Conservation (phyloP, 2,797 vertebrate species). For the Pseudochaenichthys georgianus region DNA sequence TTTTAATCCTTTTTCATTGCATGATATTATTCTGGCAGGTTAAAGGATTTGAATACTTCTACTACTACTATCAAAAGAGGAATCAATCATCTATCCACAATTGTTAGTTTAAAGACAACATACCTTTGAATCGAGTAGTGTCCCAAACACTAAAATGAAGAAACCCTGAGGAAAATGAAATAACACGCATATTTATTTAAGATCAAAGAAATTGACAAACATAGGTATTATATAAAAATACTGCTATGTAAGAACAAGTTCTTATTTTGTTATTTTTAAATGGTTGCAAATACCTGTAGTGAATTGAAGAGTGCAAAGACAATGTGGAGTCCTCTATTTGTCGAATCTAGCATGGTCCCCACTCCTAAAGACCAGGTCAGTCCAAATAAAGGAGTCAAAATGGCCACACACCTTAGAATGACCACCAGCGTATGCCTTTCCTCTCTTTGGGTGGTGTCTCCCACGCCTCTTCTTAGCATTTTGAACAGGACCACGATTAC, state of each 20-base stretch:
- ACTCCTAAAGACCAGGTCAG: conserved; percentile 94
- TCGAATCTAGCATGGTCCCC: conserved; percentile 75
- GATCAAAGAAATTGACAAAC: background rate
- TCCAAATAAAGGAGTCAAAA: conserved; percentile 92
- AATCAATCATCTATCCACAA: too few species aligned
- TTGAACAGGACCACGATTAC: conserved; percentile 88
- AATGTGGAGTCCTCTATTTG: conserved; percentile 69
- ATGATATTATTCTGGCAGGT: too few species aligned
- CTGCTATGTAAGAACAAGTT: background rate
- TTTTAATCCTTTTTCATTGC: too few species aligned
- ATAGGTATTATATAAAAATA: background rate
- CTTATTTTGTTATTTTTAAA: background rate
- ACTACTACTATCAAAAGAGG: too few species aligned
- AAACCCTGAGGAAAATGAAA: conserved; percentile 67
- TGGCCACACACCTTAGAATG: conserved; percentile 88
- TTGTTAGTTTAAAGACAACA: too few species aligned
- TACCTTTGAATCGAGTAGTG: too few species aligned
- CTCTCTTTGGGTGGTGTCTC: conserved; percentile 81
- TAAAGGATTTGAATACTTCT: too few species aligned
- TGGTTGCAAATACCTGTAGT: conserved; percentile 76
- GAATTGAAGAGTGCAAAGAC: conserved; percentile 84
- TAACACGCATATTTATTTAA: background rate
- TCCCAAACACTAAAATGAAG: too few species aligned
- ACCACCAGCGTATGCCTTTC: conserved; percentile 87
- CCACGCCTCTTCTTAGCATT: conserved; percentile 87